A percentile compares a stretch with the other conserved stretches of the same genome.
phyloP scores from a whole-genome alignment of 92 coral and sea anemone genomes.

The Actinostola sp. region DNA sequence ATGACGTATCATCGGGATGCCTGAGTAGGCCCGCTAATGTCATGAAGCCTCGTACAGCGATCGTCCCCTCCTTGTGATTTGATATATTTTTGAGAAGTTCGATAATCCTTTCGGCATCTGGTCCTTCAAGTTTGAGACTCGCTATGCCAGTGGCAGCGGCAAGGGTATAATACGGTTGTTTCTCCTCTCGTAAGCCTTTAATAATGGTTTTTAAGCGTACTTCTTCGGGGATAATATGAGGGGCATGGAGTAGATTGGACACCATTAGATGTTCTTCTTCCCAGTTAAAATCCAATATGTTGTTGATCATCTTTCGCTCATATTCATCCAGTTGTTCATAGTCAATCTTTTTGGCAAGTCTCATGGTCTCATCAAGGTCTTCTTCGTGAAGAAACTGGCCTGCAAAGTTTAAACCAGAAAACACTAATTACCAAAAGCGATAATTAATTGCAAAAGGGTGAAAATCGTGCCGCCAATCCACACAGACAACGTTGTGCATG shows the following conservation, averaged over 20 bases:
- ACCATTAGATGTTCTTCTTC: slow-evolving; percentile 94
- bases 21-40: slow-evolving; percentile 83
- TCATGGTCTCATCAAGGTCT: slow-evolving; percentile 91
- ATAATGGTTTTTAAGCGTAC: slow-evolving; percentile 76
- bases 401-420: slow-evolving; percentile 52
- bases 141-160: slow-evolving; percentile 98
- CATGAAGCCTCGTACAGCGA: slow-evolving; percentile 95
- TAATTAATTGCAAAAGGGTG: slow-evolving; percentile 53
- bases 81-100: slow-evolving; percentile 85
- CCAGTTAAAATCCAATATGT: slow-evolving; percentile 94
- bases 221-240: slow-evolving; percentile 86
- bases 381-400: slow-evolving; percentile 97
- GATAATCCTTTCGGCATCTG: slow-evolving; percentile 81
- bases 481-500: slow-evolving; percentile 13
- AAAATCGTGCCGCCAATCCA: neutral
- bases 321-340: slow-evolving; percentile 71
- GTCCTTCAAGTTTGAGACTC: slow-evolving; percentile 74
- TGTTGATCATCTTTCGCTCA: slow-evolving; percentile 85
- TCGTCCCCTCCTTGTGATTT: slow-evolving; percentile 81
- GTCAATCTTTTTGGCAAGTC: slow-evolving; percentile 81
- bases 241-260: slow-evolving; percentile 93
- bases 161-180: slow-evolving; percentile 81
- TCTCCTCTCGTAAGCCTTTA: slow-evolving; percentile 86
- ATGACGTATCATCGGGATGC: slow-evolving; percentile 93
- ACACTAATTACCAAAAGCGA: slow-evolving; percentile 63